Evolutionary conservation across 2,113 vertebrate species (phyloP).

Genomic region (Mustela nigripes): DNA sequence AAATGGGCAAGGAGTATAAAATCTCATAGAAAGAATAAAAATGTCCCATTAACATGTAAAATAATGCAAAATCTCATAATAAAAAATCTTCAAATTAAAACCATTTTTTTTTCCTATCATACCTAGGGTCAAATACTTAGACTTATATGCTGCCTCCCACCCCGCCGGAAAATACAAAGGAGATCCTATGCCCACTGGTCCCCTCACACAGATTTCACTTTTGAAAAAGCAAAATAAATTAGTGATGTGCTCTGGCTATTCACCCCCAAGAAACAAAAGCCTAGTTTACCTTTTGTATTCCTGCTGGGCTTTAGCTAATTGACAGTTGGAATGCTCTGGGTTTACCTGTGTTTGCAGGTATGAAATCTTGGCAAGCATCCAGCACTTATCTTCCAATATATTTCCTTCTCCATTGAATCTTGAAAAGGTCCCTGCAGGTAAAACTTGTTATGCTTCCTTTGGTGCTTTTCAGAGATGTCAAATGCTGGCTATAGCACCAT

Average conservation of each 20-base stretch:
- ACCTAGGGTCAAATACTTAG: neutral
- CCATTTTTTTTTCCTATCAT: neutral
- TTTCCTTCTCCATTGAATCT: neutral
- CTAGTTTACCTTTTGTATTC: neutral
- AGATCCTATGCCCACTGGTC: neutral
- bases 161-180: neutral
- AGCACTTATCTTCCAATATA: neutral
- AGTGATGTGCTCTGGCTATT: neutral
- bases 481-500: neutral
- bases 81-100: neutral
- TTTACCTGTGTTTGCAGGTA: neutral
- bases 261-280: neutral
- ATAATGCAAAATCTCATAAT: neutral
- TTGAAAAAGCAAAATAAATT: neutral
- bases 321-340: neutral
- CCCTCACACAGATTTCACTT: neutral
- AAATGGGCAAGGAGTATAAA: neutral
- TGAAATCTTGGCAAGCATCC: neutral
- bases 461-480: neutral
- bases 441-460: neutral
- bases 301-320: neutral
- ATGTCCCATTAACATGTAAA: neutral
- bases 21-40: neutral
- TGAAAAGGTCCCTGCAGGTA: neutral
- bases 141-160: neutral